Conservation (phyloP, 2,797 vertebrate species). For the Phylloscopus collybita region DNA sequence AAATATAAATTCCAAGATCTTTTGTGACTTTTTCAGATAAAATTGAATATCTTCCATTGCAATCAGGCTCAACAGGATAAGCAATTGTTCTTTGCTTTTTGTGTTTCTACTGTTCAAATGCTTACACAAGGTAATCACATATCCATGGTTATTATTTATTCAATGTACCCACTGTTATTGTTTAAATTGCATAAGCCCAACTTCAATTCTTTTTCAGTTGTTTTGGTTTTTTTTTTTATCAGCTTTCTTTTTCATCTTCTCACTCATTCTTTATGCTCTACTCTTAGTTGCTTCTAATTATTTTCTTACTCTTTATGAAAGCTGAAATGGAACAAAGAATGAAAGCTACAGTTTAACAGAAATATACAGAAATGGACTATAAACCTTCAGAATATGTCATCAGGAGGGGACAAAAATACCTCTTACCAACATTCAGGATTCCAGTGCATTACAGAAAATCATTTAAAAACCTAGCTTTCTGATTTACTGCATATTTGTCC, state of each 20-base stretch:
- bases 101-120: not conserved
- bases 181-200: not conserved
- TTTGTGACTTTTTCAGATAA: not conserved
- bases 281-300: not conserved
- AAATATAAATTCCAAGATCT: not conserved
- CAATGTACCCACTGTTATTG: fast-evolving
- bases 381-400: not conserved
- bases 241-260: not conserved
- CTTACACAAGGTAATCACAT: not conserved
- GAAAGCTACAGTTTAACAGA: not conserved
- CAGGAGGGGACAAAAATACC: not conserved
- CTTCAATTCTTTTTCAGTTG: not conserved
- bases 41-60: not conserved
- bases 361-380: not conserved
- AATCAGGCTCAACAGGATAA: not conserved
- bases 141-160: not conserved
- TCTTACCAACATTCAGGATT: not conserved
- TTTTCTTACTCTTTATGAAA: not conserved
- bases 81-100: not conserved
- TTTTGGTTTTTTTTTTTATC: not conserved
- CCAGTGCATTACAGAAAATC: not conserved
- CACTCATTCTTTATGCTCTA: not conserved
- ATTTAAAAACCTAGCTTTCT: not conserved
- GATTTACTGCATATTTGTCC: slow-evolving; percentile 24
- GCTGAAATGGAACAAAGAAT: not conserved